Conservation (phyloP, 1,140 invertebrate species). For the Idris sp. region DNA sequence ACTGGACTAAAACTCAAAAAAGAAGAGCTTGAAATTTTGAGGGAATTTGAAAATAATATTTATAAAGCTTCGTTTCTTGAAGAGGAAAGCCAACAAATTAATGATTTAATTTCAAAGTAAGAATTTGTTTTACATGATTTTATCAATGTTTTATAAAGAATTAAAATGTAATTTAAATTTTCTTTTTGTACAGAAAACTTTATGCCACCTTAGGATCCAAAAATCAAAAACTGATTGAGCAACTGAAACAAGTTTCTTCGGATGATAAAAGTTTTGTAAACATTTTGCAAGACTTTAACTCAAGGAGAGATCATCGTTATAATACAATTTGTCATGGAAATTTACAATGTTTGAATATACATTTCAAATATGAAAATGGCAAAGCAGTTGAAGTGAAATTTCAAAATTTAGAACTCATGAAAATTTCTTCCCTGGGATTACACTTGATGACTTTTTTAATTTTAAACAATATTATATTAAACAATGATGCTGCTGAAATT, state of each 20-base stretch:
- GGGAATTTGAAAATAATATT: slow-evolving; percentile 32
- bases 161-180: no score
- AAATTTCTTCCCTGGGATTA: slow-evolving; percentile 48
- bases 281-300: slow-evolving; percentile 18
- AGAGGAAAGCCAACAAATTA: background rate
- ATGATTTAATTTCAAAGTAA: no score
- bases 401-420: slow-evolving; percentile 42
- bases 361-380: slow-evolving; percentile 37
- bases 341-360: slow-evolving; percentile 20
- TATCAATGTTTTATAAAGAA: no score
- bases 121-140: no score
- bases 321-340: slow-evolving; percentile 45
- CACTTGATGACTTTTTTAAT: slow-evolving; percentile 39
- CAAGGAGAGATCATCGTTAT: slow-evolving; percentile 1
- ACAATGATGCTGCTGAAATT: slow-evolving; percentile 1
- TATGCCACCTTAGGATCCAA: no score
- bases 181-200: no score
- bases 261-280: no score
- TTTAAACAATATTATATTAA: slow-evolving; percentile 4
- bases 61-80: background rate
- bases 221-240: no score
- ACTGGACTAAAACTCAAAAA: slow-evolving; percentile 62
- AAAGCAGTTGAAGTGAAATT: slow-evolving; percentile 29
- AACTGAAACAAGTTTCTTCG: no score
- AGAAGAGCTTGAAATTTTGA: slow-evolving; percentile 31